Base-by-base conservation (phyloP, 2,888 invertebrate genomes). In the Crematogaster levior region DNA sequence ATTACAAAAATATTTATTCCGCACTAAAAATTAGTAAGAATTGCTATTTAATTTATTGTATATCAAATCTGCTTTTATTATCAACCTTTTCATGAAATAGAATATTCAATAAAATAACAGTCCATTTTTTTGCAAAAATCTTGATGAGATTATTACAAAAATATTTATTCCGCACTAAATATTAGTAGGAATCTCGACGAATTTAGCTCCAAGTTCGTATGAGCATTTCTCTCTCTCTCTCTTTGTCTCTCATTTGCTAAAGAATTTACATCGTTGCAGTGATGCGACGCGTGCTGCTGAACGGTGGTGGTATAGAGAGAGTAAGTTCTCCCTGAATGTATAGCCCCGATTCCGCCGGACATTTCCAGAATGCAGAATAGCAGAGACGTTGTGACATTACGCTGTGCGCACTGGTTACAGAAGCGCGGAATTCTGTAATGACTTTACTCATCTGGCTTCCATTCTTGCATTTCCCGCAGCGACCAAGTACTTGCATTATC, bases 371-470 rank as follows among this genome's bases (percentile, higher is more conserved):
- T 89, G 89, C 85, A 85, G 83, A 86, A 84, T 87, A 68, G 74
- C 63, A 40, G 63, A 75, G 89, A 81, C 79, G 72, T 85, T 77
- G 86, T 77, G 86, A 89, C 88, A 87, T 89, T 88, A 85, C 74
- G 82, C 68, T 63, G 81, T 73, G 73, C 27, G 89, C 87, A 74
- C 86, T 84, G 68, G 70, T 81, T 70, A 70, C 68, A 51, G 74
- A 56, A 80, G 79, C 85, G 79, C 75, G 85, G 89, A 89, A 91
- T 91, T 85, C 86, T 84, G 88, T 90, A 91, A 91, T 89, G 91
- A 89, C 89, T 88, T 90, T 83, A 85, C 89, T 88, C 90, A 86
- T 90, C 88, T 87, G 83, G 88, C 85, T 66, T 81, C 83, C 84
- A 89, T 90, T 89, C 88, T 89, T 86, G 85, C 72, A 86, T 82